Base-by-base conservation (phyloP, 1,140 invertebrate species). In the Drosophila pseudoobscura region DNA sequence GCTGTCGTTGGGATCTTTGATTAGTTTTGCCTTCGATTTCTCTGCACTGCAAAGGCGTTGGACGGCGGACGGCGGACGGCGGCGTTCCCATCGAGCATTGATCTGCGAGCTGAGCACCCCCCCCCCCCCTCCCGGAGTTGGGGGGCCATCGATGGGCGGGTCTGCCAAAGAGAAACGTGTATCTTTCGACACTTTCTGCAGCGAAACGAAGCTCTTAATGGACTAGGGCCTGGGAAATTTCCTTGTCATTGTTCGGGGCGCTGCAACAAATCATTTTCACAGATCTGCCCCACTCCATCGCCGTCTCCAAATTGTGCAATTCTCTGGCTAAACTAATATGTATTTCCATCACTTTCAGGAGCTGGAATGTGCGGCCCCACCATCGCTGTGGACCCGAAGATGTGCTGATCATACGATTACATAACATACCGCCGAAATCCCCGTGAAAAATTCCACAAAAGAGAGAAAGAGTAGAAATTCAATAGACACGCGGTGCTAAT, bases 21-120 rank as follows among this genome's bases (percentile, higher is more conserved):
- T 84, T 80, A 74, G 80, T 84, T 80, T 80, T 0, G 24, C 82
- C 80, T 85, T 85, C 82, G 82, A 85, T 85, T 85, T 85, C 80
- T 85, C 82, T 77, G 39, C 31, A 13, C 63, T 50, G 35, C 46
- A 69, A 78, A 83, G 79, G 74, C 73, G 73, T 77, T 43, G 43
- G 50, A 47, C 20, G 47, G 44, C 17, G 41, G 50, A 47, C 20
- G 47, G 44, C 17, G 41, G 50, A 47, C 20, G 47, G 44, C 17
- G 41, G 50, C 29, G 31, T 43, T 35, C 62, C 63, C 17, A 52
- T 74, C 58, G 71, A 73, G 31, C 80, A 85, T 80, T 84, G 80
- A 84, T 85, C 80, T 64, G 68, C 13, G 68, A 11, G 31, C 31
- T 11, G 68, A 11, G 31, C 9, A 11, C 75, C 53, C 24, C 61